Evolutionary conservation across 2,888 invertebrate species (phyloP), one percentile per base, ranked within the genome.

Genomic region (Tetheella fluctuosa): DNA sequence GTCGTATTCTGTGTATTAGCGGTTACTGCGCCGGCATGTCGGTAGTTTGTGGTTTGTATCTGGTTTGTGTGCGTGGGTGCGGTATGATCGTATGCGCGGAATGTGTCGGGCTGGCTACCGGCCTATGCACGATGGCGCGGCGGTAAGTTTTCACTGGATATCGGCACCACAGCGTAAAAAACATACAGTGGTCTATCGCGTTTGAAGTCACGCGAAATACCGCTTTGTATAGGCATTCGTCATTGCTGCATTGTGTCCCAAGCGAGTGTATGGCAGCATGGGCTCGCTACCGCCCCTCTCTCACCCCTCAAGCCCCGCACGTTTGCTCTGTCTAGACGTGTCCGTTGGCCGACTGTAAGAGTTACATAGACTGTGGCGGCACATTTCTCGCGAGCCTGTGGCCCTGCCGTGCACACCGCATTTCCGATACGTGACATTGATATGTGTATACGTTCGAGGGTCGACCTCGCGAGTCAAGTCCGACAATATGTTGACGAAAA

Each of bases 41-140:
- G 59, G 67, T 65, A 64, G 64, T 69, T 72, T 71, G 74, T 67
- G 76, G 75, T 69, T 67, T 67, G 65, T 66, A 60, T 73, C 67
- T 71, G 68, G 77, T 69, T 61, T 66, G 59, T 61, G 71, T 61
- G 77, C 74, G 78, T 79, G 77, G 78, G 78, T 68, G 78, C 66
- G 72, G 73, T 76, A 71, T 68, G 74, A 74, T 71, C 71, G 72
- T 73, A 74, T 79, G 80, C 74, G 66, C 64, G 82, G 82, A 83
- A 85, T 84, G 80, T 69, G 71, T 69, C 69, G 57, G 23, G 64
- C 57, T 53, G 23, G 57, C 53, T 54, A 30, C 30, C 54, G 23
- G 13, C 62, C 59, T 58, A 65, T 63, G 59, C 63, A 56, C 69
- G 48, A 57, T 66, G 68, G 67, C 67, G 68, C 65, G 68, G 67